These are phyloP conservation scores for Bicyclus anynana DNA, from an alignment of 1,140 invertebrate species.

Conservation along the genomic window DNA sequence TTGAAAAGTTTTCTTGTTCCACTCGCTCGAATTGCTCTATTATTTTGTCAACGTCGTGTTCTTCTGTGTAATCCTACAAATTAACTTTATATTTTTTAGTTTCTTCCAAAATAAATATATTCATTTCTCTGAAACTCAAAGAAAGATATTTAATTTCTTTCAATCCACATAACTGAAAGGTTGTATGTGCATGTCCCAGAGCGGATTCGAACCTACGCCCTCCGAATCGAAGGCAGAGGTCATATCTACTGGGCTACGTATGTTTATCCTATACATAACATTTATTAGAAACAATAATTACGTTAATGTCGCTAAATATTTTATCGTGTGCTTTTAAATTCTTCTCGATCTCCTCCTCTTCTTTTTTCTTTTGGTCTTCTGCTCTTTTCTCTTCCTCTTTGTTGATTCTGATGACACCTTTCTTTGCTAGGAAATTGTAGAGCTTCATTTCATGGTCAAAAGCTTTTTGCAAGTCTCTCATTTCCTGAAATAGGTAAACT, in stretches of 20 bases:
- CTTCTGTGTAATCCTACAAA: constrained; percentile 47
- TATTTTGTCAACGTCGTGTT: constrained; percentile 37
- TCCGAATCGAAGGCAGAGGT: too few species aligned
- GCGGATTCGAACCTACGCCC: too few species aligned
- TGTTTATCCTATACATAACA: too few species aligned
- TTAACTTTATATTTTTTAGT: constrained; percentile 2
- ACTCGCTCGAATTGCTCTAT: constrained; percentile 40
- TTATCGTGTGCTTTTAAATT: constrained; percentile 34
- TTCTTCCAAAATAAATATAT: too few species aligned
- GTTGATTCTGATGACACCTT: constrained; percentile 76
- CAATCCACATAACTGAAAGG: too few species aligned
- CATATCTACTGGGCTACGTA: too few species aligned
- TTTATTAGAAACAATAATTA: constrained; percentile 12
- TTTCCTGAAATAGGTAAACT: constrained; percentile 76
- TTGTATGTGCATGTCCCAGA: too few species aligned
- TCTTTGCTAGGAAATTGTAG: constrained; percentile 84
- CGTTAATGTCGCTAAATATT: constrained; percentile 47
- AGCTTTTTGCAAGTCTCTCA: constrained; percentile 86
- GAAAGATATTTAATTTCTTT: too few species aligned
- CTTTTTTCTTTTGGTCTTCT: constrained; percentile 31
- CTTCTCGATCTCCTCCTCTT: constrained; percentile 35
- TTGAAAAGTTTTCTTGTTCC: constrained; percentile 52
- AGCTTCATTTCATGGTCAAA: constrained; percentile 87
- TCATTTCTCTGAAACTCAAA: too few species aligned
- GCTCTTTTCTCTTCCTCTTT: constrained; percentile 40